Base-by-base conservation (phyloP, 2,797 vertebrate genomes). In the Coregonus suidteri region DNA sequence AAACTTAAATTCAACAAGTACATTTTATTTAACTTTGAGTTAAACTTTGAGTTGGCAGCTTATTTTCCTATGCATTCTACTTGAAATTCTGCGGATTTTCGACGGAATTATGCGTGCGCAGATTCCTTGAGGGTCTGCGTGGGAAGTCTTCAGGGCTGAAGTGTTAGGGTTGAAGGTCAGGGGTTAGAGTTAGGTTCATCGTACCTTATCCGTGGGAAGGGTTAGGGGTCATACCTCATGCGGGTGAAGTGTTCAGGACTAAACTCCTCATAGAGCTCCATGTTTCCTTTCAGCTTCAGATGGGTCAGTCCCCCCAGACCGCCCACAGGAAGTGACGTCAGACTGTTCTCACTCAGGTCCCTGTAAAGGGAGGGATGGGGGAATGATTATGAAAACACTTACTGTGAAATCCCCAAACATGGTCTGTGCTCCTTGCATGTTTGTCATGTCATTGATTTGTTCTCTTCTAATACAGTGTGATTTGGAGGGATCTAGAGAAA, bases 231-330 rank as follows among this genome's bases (percentile, higher is more conserved):
- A 88, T 95, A 98, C 98, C 97, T 97, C 91, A 99, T 95, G 70
- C 93, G 96, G 74, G 96, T 97, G 82, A 99, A 97, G 76, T 94
- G 93, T 83, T 99, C 96, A 77, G 96, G 93, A 87, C 92, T 93
- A 92, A 98, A 96, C 74, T 94, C 91, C 71, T 95, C 95, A 0
- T 95, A 97, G 30, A 99, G 90, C 16, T 94, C 94, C 0, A 82
- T 87, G 90, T 99, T 99, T 79, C 97, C 97, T 87, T 88, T 96
- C 80, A 99, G 94, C 85, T 97, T 99, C 79, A 99, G 95, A 65
- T 98, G 97, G 31, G 95, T 96, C 80, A 99, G 90, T 80, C 95
- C 92, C 16, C 88, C 94, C 74, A 99, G 89, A 13, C 97, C 97
- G 2, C 90, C 90, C 86, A 97, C 90, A 1, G 97, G 97, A 70